A percentile compares a stretch with the other conserved stretches of the same genome.
phyloP scores from a whole-genome alignment of 2,113 vertebrate genomes.

The Cebus imitator region DNA sequence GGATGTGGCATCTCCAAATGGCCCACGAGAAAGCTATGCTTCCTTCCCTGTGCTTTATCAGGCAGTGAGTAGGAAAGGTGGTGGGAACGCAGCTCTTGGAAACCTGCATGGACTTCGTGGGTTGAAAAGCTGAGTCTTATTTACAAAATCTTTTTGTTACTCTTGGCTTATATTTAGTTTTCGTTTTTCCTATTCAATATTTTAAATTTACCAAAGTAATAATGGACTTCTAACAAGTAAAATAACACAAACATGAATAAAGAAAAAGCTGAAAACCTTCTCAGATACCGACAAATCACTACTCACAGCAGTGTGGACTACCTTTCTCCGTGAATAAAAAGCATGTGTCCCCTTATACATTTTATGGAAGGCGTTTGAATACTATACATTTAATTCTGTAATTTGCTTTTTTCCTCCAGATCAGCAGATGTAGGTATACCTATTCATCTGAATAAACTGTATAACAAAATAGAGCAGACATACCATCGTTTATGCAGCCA shows the following conservation, averaged over 20 bases:
- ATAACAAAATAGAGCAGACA: neutral
- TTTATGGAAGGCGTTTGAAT: neutral
- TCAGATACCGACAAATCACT: neutral
- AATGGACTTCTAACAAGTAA: neutral
- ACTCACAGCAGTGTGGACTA: fast-evolving
- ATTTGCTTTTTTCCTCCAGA: neutral
- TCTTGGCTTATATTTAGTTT: neutral
- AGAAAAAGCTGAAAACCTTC: neutral
- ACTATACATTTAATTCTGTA: neutral
- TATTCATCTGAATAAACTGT: neutral
- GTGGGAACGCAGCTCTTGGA: neutral
- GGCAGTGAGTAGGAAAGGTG: neutral
- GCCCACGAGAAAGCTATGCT: neutral
- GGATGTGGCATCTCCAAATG: neutral
- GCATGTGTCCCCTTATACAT: neutral
- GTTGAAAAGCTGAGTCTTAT: neutral
- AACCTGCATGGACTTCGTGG: neutral
- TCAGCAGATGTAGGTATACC: neutral
- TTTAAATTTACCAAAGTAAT: neutral
- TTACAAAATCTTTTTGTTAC: neutral
- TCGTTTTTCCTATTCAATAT: neutral
- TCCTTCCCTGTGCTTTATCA: neutral
- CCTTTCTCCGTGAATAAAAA: neutral
- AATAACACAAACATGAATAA: neutral
- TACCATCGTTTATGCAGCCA: neutral